A percentile compares a stretch with the other conserved stretches of the same genome.
Conservation (phyloP, 2,888 invertebrate genomes). For the Eupithecia dodoneata region DNA sequence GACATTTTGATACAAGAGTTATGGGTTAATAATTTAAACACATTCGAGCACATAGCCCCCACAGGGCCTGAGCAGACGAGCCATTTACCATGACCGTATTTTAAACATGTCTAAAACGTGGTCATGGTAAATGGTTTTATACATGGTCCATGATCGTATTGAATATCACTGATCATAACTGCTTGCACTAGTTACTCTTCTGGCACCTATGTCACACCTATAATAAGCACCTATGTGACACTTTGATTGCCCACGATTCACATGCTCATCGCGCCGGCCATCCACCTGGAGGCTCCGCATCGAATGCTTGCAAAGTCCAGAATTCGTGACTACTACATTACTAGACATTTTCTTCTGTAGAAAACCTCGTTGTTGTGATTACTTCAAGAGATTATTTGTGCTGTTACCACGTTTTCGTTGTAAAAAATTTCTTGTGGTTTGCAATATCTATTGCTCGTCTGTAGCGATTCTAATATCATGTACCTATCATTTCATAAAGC, state of each 20-base stretch:
- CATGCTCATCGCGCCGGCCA: neutral
- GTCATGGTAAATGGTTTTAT: neutral
- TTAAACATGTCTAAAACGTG: no score
- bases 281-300: neutral
- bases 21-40: slow-evolving; percentile 25
- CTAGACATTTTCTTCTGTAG: neutral
- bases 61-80: neutral
- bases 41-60: slow-evolving; percentile 15
- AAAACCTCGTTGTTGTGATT: neutral
- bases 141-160: neutral
- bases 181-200: neutral
- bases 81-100: neutral
- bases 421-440: neutral
- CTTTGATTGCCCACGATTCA: neutral
- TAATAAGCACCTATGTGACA: no score
- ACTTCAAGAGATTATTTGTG: neutral
- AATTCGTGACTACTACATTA: neutral
- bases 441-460: neutral
- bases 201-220: no score
- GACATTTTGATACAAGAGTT: slow-evolving; percentile 30
- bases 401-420: neutral
- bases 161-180: neutral
- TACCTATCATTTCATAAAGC: neutral
- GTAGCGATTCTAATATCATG: neutral
- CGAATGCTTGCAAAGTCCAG: neutral